These are phyloP conservation scores for Elysia chlorotica DNA, from an alignment of 1,140 invertebrate species.

Conservation along the genomic window DNA sequence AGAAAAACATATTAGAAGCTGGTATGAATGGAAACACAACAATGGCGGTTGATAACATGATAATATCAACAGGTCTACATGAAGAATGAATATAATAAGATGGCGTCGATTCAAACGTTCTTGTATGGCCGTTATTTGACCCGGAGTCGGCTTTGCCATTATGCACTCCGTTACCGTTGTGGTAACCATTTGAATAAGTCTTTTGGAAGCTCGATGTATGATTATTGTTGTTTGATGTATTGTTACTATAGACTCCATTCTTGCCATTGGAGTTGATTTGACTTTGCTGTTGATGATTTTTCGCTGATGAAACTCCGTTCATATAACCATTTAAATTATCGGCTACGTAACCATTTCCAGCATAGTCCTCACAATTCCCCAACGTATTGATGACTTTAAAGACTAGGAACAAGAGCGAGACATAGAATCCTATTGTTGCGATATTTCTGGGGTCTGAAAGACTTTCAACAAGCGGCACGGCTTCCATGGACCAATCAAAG, in stretches of 20 bases:
- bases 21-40: conserved; percentile 91
- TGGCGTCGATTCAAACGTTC: background rate
- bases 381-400: conserved; percentile 33
- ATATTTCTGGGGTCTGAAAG: conserved; percentile 82
- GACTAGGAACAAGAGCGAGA: conserved; percentile 64
- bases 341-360: too few species aligned
- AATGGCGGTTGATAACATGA: conserved; percentile 69
- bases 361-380: conserved; percentile 5
- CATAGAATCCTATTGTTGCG: conserved; percentile 76
- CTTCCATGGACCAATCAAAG: conserved; percentile 99
- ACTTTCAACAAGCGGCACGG: conserved; percentile 85
- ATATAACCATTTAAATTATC: too few species aligned
- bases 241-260: background rate
- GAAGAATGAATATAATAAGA: too few species aligned
- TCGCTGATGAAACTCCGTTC: too few species aligned
- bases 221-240: background rate
- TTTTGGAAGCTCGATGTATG: background rate
- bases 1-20: conserved; percentile 97
- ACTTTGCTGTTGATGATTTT: too few species aligned
- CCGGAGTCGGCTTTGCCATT: background rate
- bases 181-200: background rate
- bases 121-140: background rate
- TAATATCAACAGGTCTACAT: conserved; percentile 31
- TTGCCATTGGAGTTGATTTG: conserved; percentile 18
- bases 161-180: background rate